Evolutionary conservation across 2,113 vertebrate genomes (phyloP).

Genomic region (Empidonax alnorum): DNA sequence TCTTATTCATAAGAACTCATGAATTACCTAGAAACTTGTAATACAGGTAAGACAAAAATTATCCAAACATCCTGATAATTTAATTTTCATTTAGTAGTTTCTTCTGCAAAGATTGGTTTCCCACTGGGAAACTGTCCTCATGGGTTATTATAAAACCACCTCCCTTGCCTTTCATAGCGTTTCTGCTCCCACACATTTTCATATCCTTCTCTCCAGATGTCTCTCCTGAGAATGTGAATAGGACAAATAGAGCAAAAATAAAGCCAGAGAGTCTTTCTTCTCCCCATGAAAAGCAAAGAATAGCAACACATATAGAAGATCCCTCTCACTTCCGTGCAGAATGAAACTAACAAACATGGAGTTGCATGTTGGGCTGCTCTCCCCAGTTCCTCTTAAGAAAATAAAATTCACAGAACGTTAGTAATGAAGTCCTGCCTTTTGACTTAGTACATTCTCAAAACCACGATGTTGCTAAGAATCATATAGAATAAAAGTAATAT

Average conservation of each 20-base stretch:
- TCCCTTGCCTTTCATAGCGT: not conserved
- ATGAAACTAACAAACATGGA: not conserved
- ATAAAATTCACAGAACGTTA: not conserved
- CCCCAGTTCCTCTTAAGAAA: not conserved
- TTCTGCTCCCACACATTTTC: not conserved
- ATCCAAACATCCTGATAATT: not conserved
- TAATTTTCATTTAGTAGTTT: not conserved
- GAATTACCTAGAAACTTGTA: not conserved
- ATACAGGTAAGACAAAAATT: not conserved
- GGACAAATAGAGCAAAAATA: not conserved
- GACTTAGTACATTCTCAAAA: not conserved
- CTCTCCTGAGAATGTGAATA: not conserved
- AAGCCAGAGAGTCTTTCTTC: not conserved
- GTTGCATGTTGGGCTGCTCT: not conserved
- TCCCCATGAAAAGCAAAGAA: not conserved
- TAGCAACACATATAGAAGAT: not conserved
- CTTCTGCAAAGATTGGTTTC: not conserved
- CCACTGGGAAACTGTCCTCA: not conserved
- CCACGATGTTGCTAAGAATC: not conserved
- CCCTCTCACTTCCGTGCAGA: not conserved
- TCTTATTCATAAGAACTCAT: not conserved
- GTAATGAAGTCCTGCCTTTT: not conserved
- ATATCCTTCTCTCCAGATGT: not conserved
- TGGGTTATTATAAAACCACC: not conserved
- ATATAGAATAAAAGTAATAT: not conserved